phyloP scores from a whole-genome alignment of 2,797 vertebrate genomes.

The Emys orbicularis region DNA sequence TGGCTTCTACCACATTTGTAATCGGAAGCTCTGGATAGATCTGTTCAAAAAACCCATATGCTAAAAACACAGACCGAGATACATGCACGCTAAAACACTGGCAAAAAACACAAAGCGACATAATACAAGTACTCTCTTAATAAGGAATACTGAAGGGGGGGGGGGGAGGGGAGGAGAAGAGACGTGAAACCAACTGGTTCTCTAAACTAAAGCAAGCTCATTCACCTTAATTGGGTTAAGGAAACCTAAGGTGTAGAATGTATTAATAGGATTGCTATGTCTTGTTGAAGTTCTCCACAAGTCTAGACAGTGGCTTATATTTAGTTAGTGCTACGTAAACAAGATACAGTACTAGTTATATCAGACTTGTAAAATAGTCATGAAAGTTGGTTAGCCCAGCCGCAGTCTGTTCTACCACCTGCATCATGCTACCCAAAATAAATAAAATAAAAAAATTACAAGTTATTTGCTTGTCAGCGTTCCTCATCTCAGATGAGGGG shows the following conservation, averaged over 20 bases:
- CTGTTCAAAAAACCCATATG: constrained; percentile 74
- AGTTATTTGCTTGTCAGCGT: rapidly evolving
- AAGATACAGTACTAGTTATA: neutral
- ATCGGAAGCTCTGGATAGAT: constrained; percentile 97
- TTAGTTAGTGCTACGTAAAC: neutral
- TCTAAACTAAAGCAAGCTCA: neutral
- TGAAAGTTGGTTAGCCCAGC: neutral
- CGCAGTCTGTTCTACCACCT: neutral
- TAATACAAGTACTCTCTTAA: neutral
- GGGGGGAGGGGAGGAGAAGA: neutral
- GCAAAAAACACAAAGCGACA: neutral
- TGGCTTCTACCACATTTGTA: constrained; percentile 96
- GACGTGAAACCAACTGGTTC: neutral
- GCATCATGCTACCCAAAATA: no score
- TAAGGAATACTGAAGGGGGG: neutral
- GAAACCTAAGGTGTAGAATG: neutral
- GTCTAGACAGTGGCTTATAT: neutral
- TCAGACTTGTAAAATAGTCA: neutral
- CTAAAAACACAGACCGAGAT: neutral
- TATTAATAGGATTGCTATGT: neutral
- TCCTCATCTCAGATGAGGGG: neutral
- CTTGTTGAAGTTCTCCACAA: neutral
- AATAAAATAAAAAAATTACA: neutral
- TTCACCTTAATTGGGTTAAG: neutral
- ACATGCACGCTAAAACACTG: neutral